phyloP scores from a whole-genome alignment of 2,113 vertebrate genomes.

The Chionodraco myersi region DNA sequence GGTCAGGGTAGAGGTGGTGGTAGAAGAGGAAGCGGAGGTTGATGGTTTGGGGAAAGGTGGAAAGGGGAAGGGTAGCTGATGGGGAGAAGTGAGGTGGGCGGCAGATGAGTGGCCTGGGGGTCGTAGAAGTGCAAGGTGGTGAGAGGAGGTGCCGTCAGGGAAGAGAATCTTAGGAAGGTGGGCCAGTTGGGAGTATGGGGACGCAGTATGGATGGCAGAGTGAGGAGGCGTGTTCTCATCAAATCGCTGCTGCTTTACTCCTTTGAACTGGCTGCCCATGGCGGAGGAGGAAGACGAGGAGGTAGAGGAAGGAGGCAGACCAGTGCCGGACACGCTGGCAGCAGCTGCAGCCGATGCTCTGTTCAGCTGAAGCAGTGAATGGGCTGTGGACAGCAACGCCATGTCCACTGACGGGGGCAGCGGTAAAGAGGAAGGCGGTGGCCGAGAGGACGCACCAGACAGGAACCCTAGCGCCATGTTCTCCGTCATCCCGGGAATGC shows the following conservation, averaged over 20 bases:
- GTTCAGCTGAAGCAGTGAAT: constrained; percentile 85
- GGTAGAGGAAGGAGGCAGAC: constrained; percentile 73
- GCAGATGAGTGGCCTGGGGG: constrained; percentile 81
- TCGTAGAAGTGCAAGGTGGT: constrained; percentile 87
- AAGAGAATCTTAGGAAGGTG: constrained; percentile 87
- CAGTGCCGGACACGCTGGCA: constrained; percentile 66
- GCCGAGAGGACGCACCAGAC: constrained; percentile 72
- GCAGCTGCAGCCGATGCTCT: constrained; percentile 81
- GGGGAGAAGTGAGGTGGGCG: constrained; percentile 79
- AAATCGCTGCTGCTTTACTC: constrained; percentile 84
- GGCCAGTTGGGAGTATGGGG: constrained; percentile 83
- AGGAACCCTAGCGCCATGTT: constrained; percentile 81
- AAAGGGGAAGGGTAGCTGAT: constrained; percentile 87
- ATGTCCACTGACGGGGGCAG: constrained; percentile 86
- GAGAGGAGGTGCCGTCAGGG: constrained; percentile 79
- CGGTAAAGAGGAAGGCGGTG: constrained; percentile 82
- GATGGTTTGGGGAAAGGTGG: constrained; percentile 87
- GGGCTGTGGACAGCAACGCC: constrained; percentile 85
- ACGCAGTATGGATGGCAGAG: constrained; percentile 74
- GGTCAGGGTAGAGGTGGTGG: constrained; percentile 80
- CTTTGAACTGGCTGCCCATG: constrained; percentile 80
- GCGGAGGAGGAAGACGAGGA: constrained; percentile 81
- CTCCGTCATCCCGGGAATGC: constrained; percentile 75
- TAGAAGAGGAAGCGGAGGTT: constrained; percentile 83
- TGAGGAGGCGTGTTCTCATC: constrained; percentile 88